Evolutionary conservation across 2,113 vertebrate genomes (phyloP).

Genomic region (Catagonus wagneri): DNA sequence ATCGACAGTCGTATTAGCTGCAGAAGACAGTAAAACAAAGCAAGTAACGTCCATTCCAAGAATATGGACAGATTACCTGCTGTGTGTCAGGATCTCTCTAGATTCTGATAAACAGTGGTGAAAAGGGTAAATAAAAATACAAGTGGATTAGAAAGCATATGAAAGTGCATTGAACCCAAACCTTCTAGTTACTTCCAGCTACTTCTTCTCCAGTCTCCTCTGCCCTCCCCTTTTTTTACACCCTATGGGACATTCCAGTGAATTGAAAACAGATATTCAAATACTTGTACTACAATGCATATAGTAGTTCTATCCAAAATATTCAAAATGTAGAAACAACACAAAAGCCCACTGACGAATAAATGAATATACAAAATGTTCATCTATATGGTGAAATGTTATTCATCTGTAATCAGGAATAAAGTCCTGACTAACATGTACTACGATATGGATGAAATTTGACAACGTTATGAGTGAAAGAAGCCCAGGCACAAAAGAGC

Average conservation of each 20-base stretch:
- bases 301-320: neutral
- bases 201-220: fast-evolving
- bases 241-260: neutral
- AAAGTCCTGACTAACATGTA: neutral
- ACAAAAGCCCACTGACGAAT: neutral
- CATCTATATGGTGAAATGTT: neutral
- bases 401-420: neutral
- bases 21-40: neutral
- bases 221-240: neutral
- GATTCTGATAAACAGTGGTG: neutral
- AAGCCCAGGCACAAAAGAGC: neutral
- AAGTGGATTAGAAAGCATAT: neutral
- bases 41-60: neutral
- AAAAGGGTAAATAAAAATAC: neutral
- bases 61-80: neutral
- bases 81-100: neutral
- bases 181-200: neutral
- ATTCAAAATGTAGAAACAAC: neutral
- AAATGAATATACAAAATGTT: neutral
- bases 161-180: neutral
- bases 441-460: fast-evolving
- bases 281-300: neutral
- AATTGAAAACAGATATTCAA: neutral
- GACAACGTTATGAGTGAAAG: neutral
- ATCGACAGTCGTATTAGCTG: neutral